Evolutionary conservation across 2,113 vertebrate genomes (phyloP), one percentile per base, ranked within the genome.

Genomic region (Psilopsiagon aurifrons): DNA sequence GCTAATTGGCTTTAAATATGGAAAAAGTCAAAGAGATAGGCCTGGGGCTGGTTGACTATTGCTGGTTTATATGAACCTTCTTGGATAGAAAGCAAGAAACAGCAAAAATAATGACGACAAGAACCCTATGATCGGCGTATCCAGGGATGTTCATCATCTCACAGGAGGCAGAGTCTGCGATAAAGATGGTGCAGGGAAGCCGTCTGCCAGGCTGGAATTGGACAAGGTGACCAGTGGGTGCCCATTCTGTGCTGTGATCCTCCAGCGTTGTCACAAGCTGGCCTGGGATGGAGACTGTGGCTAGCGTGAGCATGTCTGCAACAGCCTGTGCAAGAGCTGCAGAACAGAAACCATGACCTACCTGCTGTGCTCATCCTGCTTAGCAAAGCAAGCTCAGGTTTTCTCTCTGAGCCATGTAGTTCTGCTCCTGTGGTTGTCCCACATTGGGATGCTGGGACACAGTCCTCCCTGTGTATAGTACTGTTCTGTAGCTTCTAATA

Each of bases 121-220:
- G 9, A 3, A 2, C 2, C 33, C 7, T 2, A 2, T 7, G 6
- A 5, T 7, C 5, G 27, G 37, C 0, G 0, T 27, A n/a, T 7
- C 6, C 17, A 39, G 19, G 11, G 17, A 23, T 16, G 8, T 15
- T 57, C 41, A 51, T 24, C 17, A 31, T 10, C 13, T 44, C 1
- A 2, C 17, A 44, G 23, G 24, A 57, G 28, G 20, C 16, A 84
- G 29, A 59, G 23, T 3, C n/a, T 0, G 1, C 46, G 43, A 18
- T 15, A 13, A 37, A 64, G 37, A 29, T 23, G 24, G 4, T 35
- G 14, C 14, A 10, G 1, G 3, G 17, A 63, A 80, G 41, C 35
- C 35, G 46, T 10, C 13, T 1, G 3, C 7, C 4, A 33, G 25
- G 8, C 28, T 5, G 2, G 14, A 33, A 14, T 63, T 3, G 1